phyloP scores from a whole-genome alignment of 2,888 invertebrate genomes.

The Acleris cristana region DNA sequence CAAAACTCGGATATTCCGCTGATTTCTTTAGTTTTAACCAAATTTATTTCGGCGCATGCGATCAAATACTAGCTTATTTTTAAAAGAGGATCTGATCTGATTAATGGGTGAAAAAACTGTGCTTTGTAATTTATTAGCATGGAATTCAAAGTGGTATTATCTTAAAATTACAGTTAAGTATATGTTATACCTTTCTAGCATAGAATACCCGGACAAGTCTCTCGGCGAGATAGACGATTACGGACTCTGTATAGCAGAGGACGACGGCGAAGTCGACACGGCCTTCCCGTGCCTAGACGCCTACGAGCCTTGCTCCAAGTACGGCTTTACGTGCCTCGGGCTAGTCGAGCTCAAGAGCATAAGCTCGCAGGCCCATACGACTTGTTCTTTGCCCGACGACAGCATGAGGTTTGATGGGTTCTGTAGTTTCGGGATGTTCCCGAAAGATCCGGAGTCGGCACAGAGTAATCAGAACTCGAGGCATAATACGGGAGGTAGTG shows the following conservation, averaged over 20 bases:
- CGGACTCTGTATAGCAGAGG: conserved; percentile 96
- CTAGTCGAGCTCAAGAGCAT: conserved; percentile 89
- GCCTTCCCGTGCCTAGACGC: conserved; percentile 96
- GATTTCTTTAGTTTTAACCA: too few relatives aligned
- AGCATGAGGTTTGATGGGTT: conserved; percentile 45
- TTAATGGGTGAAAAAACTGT: too few relatives aligned
- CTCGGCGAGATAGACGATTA: conserved; percentile 88
- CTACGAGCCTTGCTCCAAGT: conserved; percentile 95
- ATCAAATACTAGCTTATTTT: too few relatives aligned
- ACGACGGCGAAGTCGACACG: conserved; percentile 96
- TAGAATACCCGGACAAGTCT: conserved; percentile 85
- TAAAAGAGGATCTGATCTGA: too few relatives aligned
- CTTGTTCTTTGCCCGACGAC: conserved; percentile 70
- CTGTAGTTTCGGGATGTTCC: conserved; percentile 65
- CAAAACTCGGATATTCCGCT: too few relatives aligned
- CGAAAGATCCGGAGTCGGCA: conserved; percentile 64
- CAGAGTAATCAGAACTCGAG: conserved; percentile 69
- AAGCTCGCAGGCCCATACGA: conserved; percentile 53
- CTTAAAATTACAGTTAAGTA: too few relatives aligned
- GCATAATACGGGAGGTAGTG: conserved; percentile 74
- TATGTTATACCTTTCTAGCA: conserved; percentile 62
- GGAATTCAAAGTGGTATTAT: too few relatives aligned
- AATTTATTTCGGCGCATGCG: too few relatives aligned
- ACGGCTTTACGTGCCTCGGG: conserved; percentile 95
- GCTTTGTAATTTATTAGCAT: too few relatives aligned